Evolutionary conservation across 2,888 invertebrate genomes (phyloP).

Genomic region (Fragum fragum): DNA sequence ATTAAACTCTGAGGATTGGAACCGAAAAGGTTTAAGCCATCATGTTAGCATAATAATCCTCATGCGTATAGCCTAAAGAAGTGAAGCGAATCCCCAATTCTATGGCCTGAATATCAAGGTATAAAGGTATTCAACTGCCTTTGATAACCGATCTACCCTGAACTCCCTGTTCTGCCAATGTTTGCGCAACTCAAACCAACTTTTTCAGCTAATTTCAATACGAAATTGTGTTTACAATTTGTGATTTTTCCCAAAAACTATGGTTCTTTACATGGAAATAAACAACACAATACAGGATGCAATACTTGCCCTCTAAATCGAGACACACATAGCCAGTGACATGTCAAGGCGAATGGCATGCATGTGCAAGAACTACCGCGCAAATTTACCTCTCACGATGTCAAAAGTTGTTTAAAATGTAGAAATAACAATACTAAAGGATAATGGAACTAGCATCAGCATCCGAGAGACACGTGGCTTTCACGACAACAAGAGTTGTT

Average conservation of each 20-base stretch:
- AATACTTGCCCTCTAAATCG: not conserved
- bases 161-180: too few relatives aligned
- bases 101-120: too few relatives aligned
- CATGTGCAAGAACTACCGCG: not conserved
- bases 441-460: conserved; percentile 5
- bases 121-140: too few relatives aligned
- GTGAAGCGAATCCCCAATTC: too few relatives aligned
- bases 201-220: conserved; percentile 76
- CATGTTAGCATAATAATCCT: too few relatives aligned
- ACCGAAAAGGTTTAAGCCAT: too few relatives aligned
- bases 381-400: not conserved
- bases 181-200: too few relatives aligned
- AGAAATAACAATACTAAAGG: not conserved
- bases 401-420: not conserved
- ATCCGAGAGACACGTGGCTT: conserved; percentile 24
- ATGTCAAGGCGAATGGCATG: conserved; percentile 9
- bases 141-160: too few relatives aligned
- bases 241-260: too few relatives aligned
- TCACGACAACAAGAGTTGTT: conserved; percentile 7
- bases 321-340: not conserved
- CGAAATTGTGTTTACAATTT: too few relatives aligned
- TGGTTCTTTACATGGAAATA: not conserved
- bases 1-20: too few relatives aligned
- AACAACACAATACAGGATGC: not conserved
- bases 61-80: too few relatives aligned